These are phyloP conservation scores for Globodera ellingtonae DNA, from an alignment of 1,140 invertebrate genomes.

Conservation along the genomic window DNA sequence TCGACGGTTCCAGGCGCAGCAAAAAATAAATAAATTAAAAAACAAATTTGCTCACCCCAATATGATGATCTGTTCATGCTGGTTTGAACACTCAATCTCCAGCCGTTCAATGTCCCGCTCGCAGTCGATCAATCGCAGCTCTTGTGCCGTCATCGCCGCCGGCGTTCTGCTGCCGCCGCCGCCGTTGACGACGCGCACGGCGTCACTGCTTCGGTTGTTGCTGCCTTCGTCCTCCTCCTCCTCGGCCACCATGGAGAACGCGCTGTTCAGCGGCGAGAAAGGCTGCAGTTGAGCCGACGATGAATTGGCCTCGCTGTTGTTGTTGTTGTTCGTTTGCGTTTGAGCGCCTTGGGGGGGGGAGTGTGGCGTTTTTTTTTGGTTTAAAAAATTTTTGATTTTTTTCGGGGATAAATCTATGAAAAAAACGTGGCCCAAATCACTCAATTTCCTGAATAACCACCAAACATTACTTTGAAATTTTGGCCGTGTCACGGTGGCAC, in stretches of 20 bases:
- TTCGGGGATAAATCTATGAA: too few relatives aligned
- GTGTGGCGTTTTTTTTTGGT: too few relatives aligned
- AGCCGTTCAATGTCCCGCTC: constrained; percentile 24
- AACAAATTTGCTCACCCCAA: constrained; percentile 20
- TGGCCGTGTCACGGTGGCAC: constrained; percentile 16
- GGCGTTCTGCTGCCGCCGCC: neutral
- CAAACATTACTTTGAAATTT: constrained; percentile 33
- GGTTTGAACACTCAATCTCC: constrained; percentile 29
- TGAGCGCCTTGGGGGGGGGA: too few relatives aligned
- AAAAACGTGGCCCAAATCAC: too few relatives aligned
- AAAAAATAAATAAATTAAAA: neutral
- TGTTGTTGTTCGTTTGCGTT: constrained; percentile 24
- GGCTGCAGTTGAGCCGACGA: neutral
- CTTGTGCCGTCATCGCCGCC: constrained; percentile 32
- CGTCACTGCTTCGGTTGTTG: neutral
- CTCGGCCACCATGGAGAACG: constrained; percentile 16
- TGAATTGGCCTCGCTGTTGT: neutral
- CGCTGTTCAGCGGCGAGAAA: constrained; percentile 6
- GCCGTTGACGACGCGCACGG: neutral
- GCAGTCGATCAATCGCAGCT: constrained; percentile 27
- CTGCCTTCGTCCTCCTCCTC: neutral
- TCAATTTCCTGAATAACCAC: constrained; percentile 8
- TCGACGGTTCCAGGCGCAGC: neutral
- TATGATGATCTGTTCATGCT: constrained; percentile 34
- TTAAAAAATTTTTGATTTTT: too few relatives aligned